Evolutionary conservation across 2,888 invertebrate species (phyloP).

Genomic region (Petrophora chlorosata): DNA sequence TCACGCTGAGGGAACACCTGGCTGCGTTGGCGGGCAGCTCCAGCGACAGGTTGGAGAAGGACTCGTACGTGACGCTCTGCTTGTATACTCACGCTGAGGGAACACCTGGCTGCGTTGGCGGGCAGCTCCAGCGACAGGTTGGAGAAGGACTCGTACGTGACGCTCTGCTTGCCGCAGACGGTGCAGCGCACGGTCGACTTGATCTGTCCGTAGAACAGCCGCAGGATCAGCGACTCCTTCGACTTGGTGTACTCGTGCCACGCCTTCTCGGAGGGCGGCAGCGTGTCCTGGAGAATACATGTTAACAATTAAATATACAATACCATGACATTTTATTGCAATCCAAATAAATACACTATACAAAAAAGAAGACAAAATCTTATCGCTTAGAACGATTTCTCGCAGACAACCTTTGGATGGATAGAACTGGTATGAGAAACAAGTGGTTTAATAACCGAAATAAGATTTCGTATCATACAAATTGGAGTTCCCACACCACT

Average conservation of each 20-base stretch:
- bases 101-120: slow-evolving; percentile 84
- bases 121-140: slow-evolving; percentile 93
- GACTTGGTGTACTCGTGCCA: slow-evolving; percentile 89
- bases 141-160: slow-evolving; percentile 94
- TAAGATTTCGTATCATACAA: too few species aligned
- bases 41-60: too few species aligned
- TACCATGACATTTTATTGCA: too few species aligned
- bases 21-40: neutral
- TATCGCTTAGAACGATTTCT: too few species aligned
- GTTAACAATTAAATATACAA: too few species aligned
- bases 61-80: neutral
- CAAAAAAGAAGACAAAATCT: too few species aligned
- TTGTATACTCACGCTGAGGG: slow-evolving; percentile 66
- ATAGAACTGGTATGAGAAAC: too few species aligned
- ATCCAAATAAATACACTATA: too few species aligned
- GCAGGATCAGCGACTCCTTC: slow-evolving; percentile 88
- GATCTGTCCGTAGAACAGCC: slow-evolving; percentile 94
- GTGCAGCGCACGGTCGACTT: slow-evolving; percentile 91
- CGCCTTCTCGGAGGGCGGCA: slow-evolving; percentile 80
- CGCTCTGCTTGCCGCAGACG: slow-evolving; percentile 88
- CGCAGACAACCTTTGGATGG: too few species aligned
- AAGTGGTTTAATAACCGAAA: too few species aligned
- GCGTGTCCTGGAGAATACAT: slow-evolving; percentile 66
- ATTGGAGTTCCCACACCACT: too few species aligned
- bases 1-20: neutral